Percentiles rank a stretch among this genome's conserved stretches.
Evolutionary conservation across 2,797 vertebrate genomes (phyloP).

Genomic region (Neosilurus hyrtlii): DNA sequence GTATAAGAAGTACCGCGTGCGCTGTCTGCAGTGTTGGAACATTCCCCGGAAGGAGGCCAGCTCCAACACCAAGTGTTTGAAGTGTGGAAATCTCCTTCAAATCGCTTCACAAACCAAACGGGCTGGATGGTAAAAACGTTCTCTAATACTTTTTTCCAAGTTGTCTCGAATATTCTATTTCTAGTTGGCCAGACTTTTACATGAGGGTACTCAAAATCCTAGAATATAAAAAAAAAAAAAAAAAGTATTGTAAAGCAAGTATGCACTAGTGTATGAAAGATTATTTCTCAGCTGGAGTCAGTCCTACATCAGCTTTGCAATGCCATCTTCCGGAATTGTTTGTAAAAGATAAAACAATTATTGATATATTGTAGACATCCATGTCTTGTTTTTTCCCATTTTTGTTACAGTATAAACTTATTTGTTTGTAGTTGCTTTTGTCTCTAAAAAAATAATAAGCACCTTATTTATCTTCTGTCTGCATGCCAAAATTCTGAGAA

Average conservation of each 20-base stretch:
- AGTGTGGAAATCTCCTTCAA: conserved; percentile 77
- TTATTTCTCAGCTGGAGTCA: background rate
- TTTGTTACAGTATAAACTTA: background rate
- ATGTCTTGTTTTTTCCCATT: background rate
- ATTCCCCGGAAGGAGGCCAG: conserved; percentile 84
- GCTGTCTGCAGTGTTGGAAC: conserved; percentile 84
- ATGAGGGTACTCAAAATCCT: background rate
- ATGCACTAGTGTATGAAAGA: background rate
- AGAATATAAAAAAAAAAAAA: too few relatives aligned
- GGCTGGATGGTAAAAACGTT: conserved; percentile 54
- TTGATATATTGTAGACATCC: background rate
- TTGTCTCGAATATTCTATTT: background rate
- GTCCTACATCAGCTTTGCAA: background rate
- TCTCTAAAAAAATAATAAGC: background rate
- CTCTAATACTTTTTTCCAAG: background rate
- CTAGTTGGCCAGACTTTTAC: background rate
- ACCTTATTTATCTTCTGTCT: background rate
- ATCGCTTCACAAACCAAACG: conserved; percentile 64
- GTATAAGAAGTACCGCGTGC: conserved; percentile 89
- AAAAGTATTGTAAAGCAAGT: background rate
- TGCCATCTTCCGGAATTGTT: background rate
- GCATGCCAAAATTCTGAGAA: background rate
- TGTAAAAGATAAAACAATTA: conserved; percentile 2
- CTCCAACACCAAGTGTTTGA: conserved; percentile 72
- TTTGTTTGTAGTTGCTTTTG: background rate